Base-by-base conservation (phyloP, 2,797 vertebrate species). In the Rhodeus uyekii region DNA sequence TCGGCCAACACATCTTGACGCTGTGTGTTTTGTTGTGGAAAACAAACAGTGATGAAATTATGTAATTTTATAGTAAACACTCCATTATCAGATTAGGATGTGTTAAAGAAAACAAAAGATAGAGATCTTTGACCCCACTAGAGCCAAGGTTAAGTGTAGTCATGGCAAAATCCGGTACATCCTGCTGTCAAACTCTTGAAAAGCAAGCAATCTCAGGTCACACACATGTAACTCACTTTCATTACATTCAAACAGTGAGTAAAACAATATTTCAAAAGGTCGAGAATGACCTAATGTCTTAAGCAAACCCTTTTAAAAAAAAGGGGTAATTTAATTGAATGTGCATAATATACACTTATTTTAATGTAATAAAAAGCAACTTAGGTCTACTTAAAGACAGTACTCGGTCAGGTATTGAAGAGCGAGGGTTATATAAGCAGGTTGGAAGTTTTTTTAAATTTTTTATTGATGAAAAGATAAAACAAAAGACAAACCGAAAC, bases 91-190 rank as follows among this genome's bases (percentile, higher is more conserved):
- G 24, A 60, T 80, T 19, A 34, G 55, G 9, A 50, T 63, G 67
- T 29, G 38, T 14, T 19, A 85, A 85, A 83, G 27, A 87, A 64
- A 89, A 87, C 76, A 81, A 81, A 63, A 67, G 82, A 84, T 80
- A 74, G 24, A 76, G 72, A 86, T 80, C 75, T 83, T 74, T 76
- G 69, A 82, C 83, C 76, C 80, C 74, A 76, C 76, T 27, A 64
- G n/a, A 74, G 58, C 42, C 60, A 80, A 83, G 80, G 84, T 84
- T 72, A 82, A 64, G 65, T 48, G 64, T 73, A 34, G 58, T 65
- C 50, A 65, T 68, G n/a, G 58, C 58, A 76, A 63, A 36, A 68
- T 78, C 53, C 19, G 61, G 73, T 80, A 87, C 78, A 87, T 87
- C 85, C 85, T 84, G 83, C 29, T 16, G 36, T 44, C 61, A 81